Evolutionary conservation across 2,888 invertebrate species (phyloP).

Genomic region (Dendrolimus houi): DNA sequence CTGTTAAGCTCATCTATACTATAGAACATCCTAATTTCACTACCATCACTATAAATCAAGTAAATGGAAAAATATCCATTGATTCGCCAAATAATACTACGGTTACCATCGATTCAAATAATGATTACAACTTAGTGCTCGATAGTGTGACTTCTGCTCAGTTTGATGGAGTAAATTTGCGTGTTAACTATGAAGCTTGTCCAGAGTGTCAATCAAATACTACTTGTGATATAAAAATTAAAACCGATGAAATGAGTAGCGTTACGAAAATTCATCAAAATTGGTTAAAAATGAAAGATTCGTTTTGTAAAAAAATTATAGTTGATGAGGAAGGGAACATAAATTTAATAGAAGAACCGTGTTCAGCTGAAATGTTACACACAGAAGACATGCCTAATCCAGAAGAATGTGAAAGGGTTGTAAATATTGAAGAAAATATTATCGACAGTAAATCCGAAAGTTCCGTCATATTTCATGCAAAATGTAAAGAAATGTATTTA

Average conservation of each 20-base stretch:
- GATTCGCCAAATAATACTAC: conserved; percentile 50
- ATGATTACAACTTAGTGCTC: conserved; percentile 43
- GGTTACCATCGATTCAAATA: conserved; percentile 33
- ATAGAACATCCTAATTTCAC: conserved; percentile 72
- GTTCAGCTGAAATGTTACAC: conserved; percentile 20
- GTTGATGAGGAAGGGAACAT: conserved; percentile 55
- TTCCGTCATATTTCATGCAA: conserved; percentile 32
- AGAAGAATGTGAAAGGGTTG: conserved; percentile 10
- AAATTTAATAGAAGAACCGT: conserved; percentile 26
- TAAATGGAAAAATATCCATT: conserved; percentile 36
- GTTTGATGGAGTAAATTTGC: conserved; percentile 46
- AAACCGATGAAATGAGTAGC: conserved; percentile 23
- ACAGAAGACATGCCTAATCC: conserved; percentile 15
- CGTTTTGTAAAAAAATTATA: conserved; percentile 41
- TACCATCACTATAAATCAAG: conserved; percentile 61
- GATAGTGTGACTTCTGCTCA: conserved; percentile 42
- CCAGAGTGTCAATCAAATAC: conserved; percentile 41
- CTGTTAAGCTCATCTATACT: conserved; percentile 42
- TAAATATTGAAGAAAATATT: conserved; percentile 15
- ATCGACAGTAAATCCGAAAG: conserved; percentile 29
- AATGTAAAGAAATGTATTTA: conserved; percentile 43
- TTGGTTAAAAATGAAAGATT: conserved; percentile 60
- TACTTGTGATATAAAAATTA: conserved; percentile 42
- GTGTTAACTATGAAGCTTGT: conserved; percentile 47
- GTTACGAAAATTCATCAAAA: conserved; percentile 26